Evolutionary conservation across 2,888 invertebrate genomes (phyloP), one percentile per base, ranked within the genome.

Genomic region (Nomada fucata): DNA sequence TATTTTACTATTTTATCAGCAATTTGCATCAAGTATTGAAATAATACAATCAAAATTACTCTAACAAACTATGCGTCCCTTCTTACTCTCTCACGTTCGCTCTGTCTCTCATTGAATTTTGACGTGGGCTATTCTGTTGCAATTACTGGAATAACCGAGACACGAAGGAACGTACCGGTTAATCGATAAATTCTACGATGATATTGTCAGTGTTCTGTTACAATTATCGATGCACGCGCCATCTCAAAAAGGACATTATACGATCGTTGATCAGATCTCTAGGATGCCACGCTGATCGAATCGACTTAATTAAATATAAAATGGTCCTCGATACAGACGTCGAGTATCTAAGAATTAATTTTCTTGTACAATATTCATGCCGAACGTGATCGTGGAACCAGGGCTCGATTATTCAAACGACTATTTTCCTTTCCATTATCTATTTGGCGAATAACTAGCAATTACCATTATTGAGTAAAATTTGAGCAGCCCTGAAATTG

Each of bases 41-140:
- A 89, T 86, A 89, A 86, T 88, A 87, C 90, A 89, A 90, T 86
- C 85, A 89, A 36, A 36, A 36, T 88, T 84, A 77, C 85, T 84
- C 81, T 83, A 85, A 88, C 79, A 86, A 89, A 86, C 77, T 76
- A 76, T 71, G 20, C 15, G 11, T 47, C 15, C 3, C 60, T 3
- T 20, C 15, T 36, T 42, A 1, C n/a, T 13, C 53, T 59, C 23
- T n/a, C 44, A 67, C 63, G 61, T 69, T 71, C 76, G 52, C 61
- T 67, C 52, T 52, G 36, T 36, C 42, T 63, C 61, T 61, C 59
- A 42, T 50, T 20, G 55, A 70, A 76, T 75, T 77, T 79, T 79
- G 73, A 82, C 57, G 64, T 76, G 71, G 81, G 73, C 78, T 84
- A 81, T 77, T 73, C 77, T 69, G 79, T 86, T 86, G 83, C 86